phyloP scores from a whole-genome alignment of 2,797 vertebrate genomes.

The Phrynocephalus guinanensis region DNA sequence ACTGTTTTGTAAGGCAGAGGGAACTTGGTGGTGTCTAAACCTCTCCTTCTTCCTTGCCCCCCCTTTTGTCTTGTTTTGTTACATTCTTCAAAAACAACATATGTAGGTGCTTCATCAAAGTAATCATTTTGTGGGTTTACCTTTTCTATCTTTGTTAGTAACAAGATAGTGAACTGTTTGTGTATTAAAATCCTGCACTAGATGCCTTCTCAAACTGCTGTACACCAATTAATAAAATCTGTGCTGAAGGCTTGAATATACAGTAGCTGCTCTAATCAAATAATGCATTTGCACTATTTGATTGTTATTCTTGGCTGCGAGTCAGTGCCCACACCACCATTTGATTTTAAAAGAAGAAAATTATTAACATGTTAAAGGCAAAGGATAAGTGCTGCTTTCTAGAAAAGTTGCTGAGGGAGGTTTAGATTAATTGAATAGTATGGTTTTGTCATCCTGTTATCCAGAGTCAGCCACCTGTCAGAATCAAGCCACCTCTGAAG shows the following conservation, averaged over 20 bases:
- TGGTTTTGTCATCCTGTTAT: slow-evolving; percentile 12
- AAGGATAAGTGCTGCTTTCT: slow-evolving; percentile 30
- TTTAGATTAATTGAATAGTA: slow-evolving; percentile 9
- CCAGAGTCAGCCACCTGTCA: slow-evolving; percentile 19
- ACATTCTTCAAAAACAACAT: not conserved
- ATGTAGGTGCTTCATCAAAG: no score
- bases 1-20: not conserved
- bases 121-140: not conserved
- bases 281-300: slow-evolving; percentile 7
- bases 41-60: not conserved
- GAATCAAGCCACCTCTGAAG: slow-evolving; percentile 20
- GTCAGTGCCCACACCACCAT: not conserved
- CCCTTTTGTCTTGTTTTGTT: not conserved
- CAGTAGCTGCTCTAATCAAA: slow-evolving; percentile 35
- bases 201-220: not conserved
- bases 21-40: not conserved
- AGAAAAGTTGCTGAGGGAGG: not conserved
- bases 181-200: slow-evolving; percentile 30
- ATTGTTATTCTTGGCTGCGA: slow-evolving; percentile 19
- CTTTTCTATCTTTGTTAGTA: slow-evolving; percentile 28
- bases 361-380: slow-evolving; percentile 27
- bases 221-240: slow-evolving; percentile 3
- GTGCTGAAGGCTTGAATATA: slow-evolving; percentile 39
- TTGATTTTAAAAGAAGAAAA: not conserved
- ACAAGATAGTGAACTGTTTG: slow-evolving; percentile 33